Base-by-base conservation (phyloP, 2,888 invertebrate genomes). In the Pammene aurita region DNA sequence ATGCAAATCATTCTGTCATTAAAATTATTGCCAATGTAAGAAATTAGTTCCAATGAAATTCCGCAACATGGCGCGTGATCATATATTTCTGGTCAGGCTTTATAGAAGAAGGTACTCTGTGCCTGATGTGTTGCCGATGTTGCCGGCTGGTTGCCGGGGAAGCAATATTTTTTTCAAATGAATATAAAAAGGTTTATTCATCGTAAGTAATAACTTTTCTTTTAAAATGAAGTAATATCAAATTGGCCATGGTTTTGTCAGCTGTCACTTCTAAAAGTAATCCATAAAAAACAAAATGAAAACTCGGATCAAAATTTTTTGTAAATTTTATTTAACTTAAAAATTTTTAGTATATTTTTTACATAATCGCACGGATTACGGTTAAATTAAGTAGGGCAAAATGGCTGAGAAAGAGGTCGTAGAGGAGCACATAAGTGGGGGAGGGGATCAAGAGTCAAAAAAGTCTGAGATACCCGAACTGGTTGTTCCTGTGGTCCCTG, bases 351-450 rank as follows among this genome's bases (percentile, higher is more conserved):
- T 55, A 14, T 13, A 18, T 14, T 62, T 35, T 1, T 35, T n/a
- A 9, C 9, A 5, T 1, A 10, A n/a, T 35, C 10, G 4, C 13
- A 54, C 48, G 38, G 38, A 1, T 0, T 34, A 54, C 54, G 6
- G 38, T 52, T 41, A n/a, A 66, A 67, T 71, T 50, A 83, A 84
- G 82, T 84, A 84, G 41, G 64, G 65, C 68, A 83, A 46, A 72
- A 89, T 89, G 87, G 80, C 78, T 7, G 83, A 83, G 7, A 77
- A 80, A 6, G 78, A 71, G 26, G 81, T 81, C 5, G 54, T 42
- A 11, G 83, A 82, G 2, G 83, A 83, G 5, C 78, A 80, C 26
- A 85, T 74, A 0, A 83, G 82, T 57, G 86, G 86, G 38, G 86
- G 85, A 67, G 78, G 50, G 9, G 62, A 62, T 11, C n/a, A 13